These are phyloP conservation scores for Pachypsylla venusta DNA, from an alignment of 1,140 invertebrate species.

Conservation along the genomic window DNA sequence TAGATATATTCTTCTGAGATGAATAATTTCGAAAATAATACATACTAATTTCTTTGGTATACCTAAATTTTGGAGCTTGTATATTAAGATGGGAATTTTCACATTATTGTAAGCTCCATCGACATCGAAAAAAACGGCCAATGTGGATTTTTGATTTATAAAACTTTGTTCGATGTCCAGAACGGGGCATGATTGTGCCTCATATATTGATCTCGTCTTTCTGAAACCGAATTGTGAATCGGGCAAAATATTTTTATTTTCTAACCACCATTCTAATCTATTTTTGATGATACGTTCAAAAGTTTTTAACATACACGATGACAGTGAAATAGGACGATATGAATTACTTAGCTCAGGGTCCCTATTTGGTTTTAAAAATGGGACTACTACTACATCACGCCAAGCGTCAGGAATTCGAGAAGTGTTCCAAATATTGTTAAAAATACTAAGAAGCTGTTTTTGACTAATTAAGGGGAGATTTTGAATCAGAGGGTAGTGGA, in stretches of 20 bases:
- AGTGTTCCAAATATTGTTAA: background rate
- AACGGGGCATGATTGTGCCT: background rate
- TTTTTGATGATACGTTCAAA: background rate
- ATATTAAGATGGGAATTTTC: background rate
- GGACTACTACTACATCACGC: too few species aligned
- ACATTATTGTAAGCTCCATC: background rate
- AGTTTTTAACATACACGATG: background rate
- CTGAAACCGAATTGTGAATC: background rate
- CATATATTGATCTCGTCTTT: background rate
- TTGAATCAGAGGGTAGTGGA: background rate
- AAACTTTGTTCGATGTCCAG: background rate
- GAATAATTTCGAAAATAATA: background rate
- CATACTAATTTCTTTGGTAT: background rate
- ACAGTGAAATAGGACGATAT: background rate
- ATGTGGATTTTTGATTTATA: background rate
- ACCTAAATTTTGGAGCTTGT: background rate
- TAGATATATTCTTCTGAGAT: background rate
- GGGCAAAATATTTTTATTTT: background rate
- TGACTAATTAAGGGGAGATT: background rate
- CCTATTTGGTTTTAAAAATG: too few species aligned
- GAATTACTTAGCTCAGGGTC: too few species aligned
- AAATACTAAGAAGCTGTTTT: too few species aligned
- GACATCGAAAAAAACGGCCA: background rate
- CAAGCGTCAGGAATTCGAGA: background rate
- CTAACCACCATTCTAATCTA: background rate